A percentile compares a stretch with the other conserved stretches of the same genome.
phyloP scores from a whole-genome alignment of 1,140 invertebrate genomes.

The Trichonephila inaurata region DNA sequence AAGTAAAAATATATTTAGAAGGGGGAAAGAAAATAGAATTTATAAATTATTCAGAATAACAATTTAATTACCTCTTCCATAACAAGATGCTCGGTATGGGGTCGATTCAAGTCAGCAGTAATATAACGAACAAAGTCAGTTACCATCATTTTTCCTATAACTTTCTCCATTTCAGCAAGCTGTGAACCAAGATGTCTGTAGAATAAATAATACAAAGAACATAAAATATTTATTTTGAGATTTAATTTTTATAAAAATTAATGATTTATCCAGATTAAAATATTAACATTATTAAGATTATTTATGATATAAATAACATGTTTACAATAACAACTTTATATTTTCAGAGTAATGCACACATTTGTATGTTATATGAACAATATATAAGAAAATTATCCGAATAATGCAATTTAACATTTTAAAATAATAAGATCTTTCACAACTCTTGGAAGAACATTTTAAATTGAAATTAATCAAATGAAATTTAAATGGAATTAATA shows the following conservation, averaged over 20 bases:
- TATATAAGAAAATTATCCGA: too few relatives aligned
- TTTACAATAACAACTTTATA: too few relatives aligned
- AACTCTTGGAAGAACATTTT: not conserved
- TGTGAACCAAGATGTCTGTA: slow-evolving; percentile 95
- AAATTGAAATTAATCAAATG: not conserved
- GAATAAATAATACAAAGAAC: not conserved
- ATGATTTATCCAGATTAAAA: not conserved
- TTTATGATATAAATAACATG: too few relatives aligned
- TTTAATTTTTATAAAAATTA: not conserved
- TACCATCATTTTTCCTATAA: slow-evolving; percentile 98
- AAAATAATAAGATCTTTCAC: not conserved
- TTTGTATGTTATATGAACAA: too few relatives aligned
- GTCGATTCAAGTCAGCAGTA: slow-evolving; percentile 94
- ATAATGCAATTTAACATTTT: not conserved
- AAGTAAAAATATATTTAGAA: too few relatives aligned
- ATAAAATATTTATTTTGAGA: not conserved
- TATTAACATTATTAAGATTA: not conserved
- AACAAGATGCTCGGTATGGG: slow-evolving; percentile 82
- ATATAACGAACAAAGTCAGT: slow-evolving; percentile 97
- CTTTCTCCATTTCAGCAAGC: slow-evolving; percentile 96
- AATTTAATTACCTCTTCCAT: slow-evolving; percentile 81
- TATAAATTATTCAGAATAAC: too few relatives aligned
- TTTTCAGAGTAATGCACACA: too few relatives aligned
- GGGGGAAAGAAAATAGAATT: too few relatives aligned
- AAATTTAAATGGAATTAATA: slow-evolving; percentile 78